phyloP scores from a whole-genome alignment of 2,113 vertebrate genomes.

The Myxocyprinus asiaticus region DNA sequence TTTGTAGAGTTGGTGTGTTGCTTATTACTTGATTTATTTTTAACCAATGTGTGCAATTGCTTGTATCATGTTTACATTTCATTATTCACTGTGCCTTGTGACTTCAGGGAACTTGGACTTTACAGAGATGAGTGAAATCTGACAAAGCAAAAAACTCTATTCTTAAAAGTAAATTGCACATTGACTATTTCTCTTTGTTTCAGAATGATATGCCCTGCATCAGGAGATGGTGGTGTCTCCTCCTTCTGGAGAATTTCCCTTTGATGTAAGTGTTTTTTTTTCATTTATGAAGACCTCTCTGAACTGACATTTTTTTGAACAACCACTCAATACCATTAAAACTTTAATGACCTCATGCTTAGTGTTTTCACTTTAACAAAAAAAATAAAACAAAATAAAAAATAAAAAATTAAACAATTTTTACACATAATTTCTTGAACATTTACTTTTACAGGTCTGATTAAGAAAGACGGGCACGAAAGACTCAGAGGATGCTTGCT shows the following conservation, averaged over 20 bases:
- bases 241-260: slow-evolving; percentile 2
- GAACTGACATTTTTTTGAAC: no score
- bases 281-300: no score
- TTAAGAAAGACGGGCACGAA: no score
- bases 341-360: no score
- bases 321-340: no score
- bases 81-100: slow-evolving; percentile 10
- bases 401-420: no score
- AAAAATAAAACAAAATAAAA: no score
- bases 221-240: not conserved
- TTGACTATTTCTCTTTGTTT: not conserved
- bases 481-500: no score
- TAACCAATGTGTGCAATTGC: slow-evolving; percentile 4
- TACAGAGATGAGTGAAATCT: slow-evolving; percentile 5
- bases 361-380: no score
- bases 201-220: not conserved
- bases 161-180: not conserved
- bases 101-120: not conserved
- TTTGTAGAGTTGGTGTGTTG: not conserved
- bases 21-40: not conserved
- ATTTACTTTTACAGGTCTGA: no score
- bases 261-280: not conserved
- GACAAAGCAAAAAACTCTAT: not conserved
- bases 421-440: no score
- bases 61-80: slow-evolving; percentile 9